Base-by-base conservation (phyloP, 1,140 invertebrate genomes). In the Liolophura sinensis region DNA sequence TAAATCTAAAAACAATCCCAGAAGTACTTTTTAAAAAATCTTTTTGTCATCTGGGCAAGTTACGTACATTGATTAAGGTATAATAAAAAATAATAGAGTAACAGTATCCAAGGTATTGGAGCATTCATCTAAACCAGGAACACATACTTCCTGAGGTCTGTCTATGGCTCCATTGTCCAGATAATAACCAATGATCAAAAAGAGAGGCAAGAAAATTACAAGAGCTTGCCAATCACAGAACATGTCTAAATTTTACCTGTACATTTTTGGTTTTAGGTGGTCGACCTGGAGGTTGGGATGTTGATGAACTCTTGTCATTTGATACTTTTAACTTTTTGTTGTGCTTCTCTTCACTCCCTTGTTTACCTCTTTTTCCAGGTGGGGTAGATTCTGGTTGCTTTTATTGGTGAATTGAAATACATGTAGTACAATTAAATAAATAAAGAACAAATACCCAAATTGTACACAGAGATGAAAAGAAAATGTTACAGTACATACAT, bases 281-380 rank as follows among this genome's bases (percentile, higher is more conserved):
- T 62, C 20, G 63, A 49, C 57, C 67, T 55, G 68, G 70, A 40
- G 64, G 62, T n/a, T 70, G 59, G 16, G 70, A 62, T 40, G 71
- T 65, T 40, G 62, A 71, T n/a, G 73, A 71, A 0, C 75, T 74
- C 64, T 81, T 81, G 12, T 79, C 79, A 54, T 59, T 74, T 15
- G 67, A 65, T 51, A 78, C 75, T 65, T 83, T 84, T 25, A 85
- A 80, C 69, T 83, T 85, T 68, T 86, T 85, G 52, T 69, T 80
- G 0, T 81, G 77, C 60, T 77, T 79, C 11, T 82, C 79, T 22
- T 84, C 82, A n/a, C 67, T 64, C 54, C 16, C 50, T 50, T 18
- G 72, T 75, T 83, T 83, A 16, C 78, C 78, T 64, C 83, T 68
- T 68, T 85, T 85, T 1, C 74, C 68, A 54, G 73, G 63, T 49